phyloP scores from a whole-genome alignment of 2,888 invertebrate genomes.

The Rotaria magnacalcarata region DNA sequence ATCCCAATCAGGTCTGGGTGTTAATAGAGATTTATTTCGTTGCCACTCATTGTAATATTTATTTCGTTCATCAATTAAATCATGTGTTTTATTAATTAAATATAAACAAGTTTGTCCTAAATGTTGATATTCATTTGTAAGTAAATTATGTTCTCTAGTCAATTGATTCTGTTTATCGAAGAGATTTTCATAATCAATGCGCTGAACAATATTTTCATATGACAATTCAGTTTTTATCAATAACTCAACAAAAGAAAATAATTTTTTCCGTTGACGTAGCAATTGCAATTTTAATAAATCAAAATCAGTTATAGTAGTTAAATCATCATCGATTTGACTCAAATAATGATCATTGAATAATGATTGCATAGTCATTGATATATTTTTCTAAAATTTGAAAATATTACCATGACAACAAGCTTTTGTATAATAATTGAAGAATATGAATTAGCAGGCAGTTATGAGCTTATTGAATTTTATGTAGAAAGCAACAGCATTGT shows the following conservation, averaged over 20 bases:
- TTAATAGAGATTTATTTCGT: not conserved
- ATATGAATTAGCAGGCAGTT: too few relatives aligned
- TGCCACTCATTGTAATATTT: conserved; percentile 25
- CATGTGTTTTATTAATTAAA: conserved; percentile 1
- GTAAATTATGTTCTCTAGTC: not conserved
- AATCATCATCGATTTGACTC: conserved; percentile 6
- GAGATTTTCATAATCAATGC: not conserved
- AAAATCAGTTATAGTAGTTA: not conserved
- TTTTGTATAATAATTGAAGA: too few relatives aligned
- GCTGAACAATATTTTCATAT: not conserved
- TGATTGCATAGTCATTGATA: not conserved
- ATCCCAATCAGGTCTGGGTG: conserved; percentile 35
- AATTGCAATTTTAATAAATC: not conserved
- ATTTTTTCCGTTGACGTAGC: not conserved
- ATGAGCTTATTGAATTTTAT: too few relatives aligned
- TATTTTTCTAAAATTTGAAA: not conserved
- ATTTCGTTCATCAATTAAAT: conserved; percentile 32
- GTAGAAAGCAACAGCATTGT: too few relatives aligned
- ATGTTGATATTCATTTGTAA: conserved; percentile 9
- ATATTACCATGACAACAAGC: conserved; percentile 23
- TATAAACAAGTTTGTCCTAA: conserved; percentile 26
- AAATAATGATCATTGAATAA: not conserved
- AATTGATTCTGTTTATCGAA: not conserved
- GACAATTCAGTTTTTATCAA: not conserved
- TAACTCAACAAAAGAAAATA: not conserved